Base-by-base conservation (phyloP, 2,888 invertebrate genomes). In the Heliconius sara region DNA sequence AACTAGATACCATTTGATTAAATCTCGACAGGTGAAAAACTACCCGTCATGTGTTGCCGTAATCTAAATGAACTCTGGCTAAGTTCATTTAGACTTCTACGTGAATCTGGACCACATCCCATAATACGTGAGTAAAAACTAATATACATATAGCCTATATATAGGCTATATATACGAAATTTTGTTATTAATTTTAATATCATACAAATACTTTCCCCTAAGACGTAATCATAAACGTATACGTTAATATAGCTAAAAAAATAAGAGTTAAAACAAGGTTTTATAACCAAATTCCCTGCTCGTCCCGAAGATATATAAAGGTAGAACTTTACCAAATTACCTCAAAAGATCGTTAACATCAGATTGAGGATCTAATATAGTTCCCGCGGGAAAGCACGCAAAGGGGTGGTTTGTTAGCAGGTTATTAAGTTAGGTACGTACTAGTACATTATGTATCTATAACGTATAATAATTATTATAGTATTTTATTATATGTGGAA, bases 341-440 rank as follows among this genome's bases (percentile, higher is more conserved):
- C 43, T 71, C 72, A 25, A 66, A 72, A 34, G 43, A 25, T 65
- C 66, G 67, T 74, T 78, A 67, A 60, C 43, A 66, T 75, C 75
- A 75, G 73, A 72, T 66, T 74, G 78, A 74, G 73, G 60, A 67
- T 74, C 57, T 78, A 67, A 67, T 67, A 74, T 78, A 74, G 73
- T 68, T 74, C 57, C 78, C 39, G 13, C 25, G 73, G 73, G 39
- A 67, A 30, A 67, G 67, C 39, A 60, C n/a, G 65, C 66, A 34
- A 67, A 12, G 25, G 57, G 67, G 67, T 27, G 57, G 39, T 57
- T 13, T 52, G 39, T 73, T 78, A 74, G 57, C 74, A 57, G 74
- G 39, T 57, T 74, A 60, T 60, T 77, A 66, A 19, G 34, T 47
- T 39, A 68, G 25, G 27, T 73, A 19, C 52, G 19, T 52, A 52